Base-by-base conservation (phyloP, 2,888 invertebrate genomes). In the Lottia scabra region DNA sequence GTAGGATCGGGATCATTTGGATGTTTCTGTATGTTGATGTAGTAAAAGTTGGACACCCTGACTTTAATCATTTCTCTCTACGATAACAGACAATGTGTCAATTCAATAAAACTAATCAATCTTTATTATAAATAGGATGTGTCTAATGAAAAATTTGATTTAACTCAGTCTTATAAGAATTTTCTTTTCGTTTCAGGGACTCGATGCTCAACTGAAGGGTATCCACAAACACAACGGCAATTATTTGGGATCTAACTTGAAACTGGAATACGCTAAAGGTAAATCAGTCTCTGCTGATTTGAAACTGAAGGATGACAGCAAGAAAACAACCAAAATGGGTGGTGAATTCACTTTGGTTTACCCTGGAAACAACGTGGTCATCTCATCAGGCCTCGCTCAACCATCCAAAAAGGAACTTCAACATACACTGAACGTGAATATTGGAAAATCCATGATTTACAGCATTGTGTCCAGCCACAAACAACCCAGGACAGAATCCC, bases 341-440 rank as follows among this genome's bases (percentile, higher is more conserved):
- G 85, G 83, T 27, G 72, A 75, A 38, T 74, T 80, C 30, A 69
- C 74, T 1, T 69, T 87, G 26, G 72, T 74, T 10, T 78, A 80
- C 67, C 82, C 81, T 26, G 84, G 85, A 30, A 81, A 79, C 67
- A 75, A 77, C 23, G 30, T 85, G 4, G 67, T 67, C 46, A 38
- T 84, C 1, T 79, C 78, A 0, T 79, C 81, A n/a, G 72, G 74
- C 19, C 71, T 84, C n/a, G 68, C 65, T 2, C 80, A 84, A 74
- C 70, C 63, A 1, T 75, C 72, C 27, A 72, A 75, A 16, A 78
- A 78, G 45, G 73, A 80, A 45, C 81, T 75, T 68, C 75, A 72
- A 12, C 80, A 82, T 67, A 74, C 74, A 12, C 63, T 83, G 26
- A 75, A 75, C 30, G 66, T 76, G n/a, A 70, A 75, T 46, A 73